These are phyloP conservation scores for Adelphocoris suturalis DNA, from an alignment of 2,888 invertebrate genomes.

Conservation along the genomic window DNA sequence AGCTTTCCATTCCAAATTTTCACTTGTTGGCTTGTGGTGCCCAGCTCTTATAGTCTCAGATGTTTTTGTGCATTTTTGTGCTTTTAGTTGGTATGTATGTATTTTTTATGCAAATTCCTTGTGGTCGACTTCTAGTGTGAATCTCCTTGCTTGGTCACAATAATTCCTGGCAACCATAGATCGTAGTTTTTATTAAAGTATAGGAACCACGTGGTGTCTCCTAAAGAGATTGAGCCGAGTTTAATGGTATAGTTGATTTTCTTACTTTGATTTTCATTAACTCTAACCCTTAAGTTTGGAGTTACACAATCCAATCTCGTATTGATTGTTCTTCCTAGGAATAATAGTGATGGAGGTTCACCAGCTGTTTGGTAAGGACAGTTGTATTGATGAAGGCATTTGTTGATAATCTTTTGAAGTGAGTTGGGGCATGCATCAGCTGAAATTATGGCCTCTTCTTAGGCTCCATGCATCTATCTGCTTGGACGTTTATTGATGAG, in stretches of 20 bases:
- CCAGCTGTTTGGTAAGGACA: conserved; percentile 48
- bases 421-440: not conserved
- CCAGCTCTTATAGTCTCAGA: not conserved
- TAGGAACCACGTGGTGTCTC: not conserved
- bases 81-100: conserved; percentile 35
- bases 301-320: conserved; percentile 60
- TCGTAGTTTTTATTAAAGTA: not conserved
- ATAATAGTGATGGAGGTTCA: conserved; percentile 63
- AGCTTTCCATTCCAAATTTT: too few species aligned
- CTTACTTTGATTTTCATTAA: not conserved
- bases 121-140: conserved; percentile 21
- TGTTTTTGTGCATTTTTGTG: too few species aligned
- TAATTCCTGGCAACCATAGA: conserved; percentile 6
- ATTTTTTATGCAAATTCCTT: not conserved
- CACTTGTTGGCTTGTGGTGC: not conserved
- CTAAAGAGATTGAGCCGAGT: not conserved
- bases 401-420: not conserved
- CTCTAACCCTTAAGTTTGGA: not conserved
- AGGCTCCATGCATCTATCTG: conserved; percentile 60
- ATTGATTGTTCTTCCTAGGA: conserved; percentile 56
- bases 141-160: conserved; percentile 51
- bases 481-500: conserved; percentile 45
- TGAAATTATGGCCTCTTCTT: conserved; percentile 38
- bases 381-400: conserved; percentile 46
- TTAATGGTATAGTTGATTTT: not conserved